Base-by-base conservation (phyloP, 2,113 vertebrate species). In the Leucosticte australis region DNA sequence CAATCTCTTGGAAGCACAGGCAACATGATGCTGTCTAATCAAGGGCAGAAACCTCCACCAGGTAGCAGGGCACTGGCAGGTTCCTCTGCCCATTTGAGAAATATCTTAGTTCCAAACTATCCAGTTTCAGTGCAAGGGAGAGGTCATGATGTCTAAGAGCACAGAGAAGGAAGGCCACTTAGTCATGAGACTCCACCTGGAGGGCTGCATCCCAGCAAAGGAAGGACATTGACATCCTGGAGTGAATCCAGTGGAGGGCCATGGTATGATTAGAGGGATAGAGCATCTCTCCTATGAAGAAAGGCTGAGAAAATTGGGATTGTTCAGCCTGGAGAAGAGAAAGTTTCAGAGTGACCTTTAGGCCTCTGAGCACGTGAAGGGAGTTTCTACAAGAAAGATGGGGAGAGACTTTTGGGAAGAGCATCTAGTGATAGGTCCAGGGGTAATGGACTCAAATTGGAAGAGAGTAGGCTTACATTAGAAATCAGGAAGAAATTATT, bases 301-400 rank as follows among this genome's bases (percentile, higher is more conserved):
- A 76, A 55, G 14, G 12, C 55, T 75, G 53, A 62, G 41, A 23
- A 5, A 59, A 42, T 11, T 76, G 6, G 6, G 10, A 42, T 42
- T 83, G 56, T 20, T 63, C 63, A 49, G 18, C 3, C 35, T 49
- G 13, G 10, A 77, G 22, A 76, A 76, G 7, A 49, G 15, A 63
- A 49, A 41, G 35, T 28, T 70, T 56, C 49, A 19, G 15, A 9
- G 15, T 42, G 12, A 42, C 9, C 5, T 49, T 63, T 26, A 35
- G 22, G 30, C 21, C 14, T 76, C 31, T 26, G 27, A 69, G 30
- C 1, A 28, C 0, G 0, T 13, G 27, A 53, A 83, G 26, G 9
- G 31, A 22, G 4, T 16, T 42, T 47, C 56, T 23, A 28, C 18
- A 63, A 63, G 71, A 70, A 76, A 63, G 22, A 28, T 7, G 10